Evolutionary conservation across 2,888 invertebrate species (phyloP).

Genomic region (Phortica magna): DNA sequence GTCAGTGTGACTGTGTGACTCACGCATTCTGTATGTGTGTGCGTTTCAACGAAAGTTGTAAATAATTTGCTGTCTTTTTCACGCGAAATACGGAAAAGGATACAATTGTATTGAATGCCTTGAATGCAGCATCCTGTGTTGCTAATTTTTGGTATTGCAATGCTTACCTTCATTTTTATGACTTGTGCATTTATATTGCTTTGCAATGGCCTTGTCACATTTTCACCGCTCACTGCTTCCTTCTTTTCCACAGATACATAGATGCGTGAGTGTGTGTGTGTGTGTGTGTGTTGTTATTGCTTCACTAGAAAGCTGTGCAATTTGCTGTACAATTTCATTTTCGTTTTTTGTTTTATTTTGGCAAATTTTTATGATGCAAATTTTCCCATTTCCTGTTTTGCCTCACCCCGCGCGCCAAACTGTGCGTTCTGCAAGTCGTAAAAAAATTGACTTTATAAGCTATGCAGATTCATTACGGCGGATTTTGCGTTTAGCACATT

Average conservation of each 20-base stretch:
- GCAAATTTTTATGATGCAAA: slow-evolving; percentile 62
- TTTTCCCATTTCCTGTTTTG: slow-evolving; percentile 55
- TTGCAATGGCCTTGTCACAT: slow-evolving; percentile 64
- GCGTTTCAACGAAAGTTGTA: slow-evolving; percentile 18
- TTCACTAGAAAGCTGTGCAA: background rate
- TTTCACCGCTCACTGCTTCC: slow-evolving; percentile 15
- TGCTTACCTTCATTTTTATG: slow-evolving; percentile 66
- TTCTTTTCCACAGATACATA: background rate
- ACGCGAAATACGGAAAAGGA: slow-evolving; percentile 25
- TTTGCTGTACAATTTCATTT: slow-evolving; percentile 3
- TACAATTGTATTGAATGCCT: background rate
- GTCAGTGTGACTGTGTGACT: background rate
- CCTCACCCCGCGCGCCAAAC: slow-evolving; percentile 25
- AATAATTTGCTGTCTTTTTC: slow-evolving; percentile 11
- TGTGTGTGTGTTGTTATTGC: background rate
- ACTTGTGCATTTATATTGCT: slow-evolving; percentile 62
- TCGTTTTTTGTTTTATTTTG: slow-evolving; percentile 41
- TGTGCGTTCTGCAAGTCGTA: slow-evolving; percentile 58
- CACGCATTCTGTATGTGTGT: background rate
- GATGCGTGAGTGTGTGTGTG: background rate
- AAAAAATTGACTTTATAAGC: slow-evolving; percentile 69
- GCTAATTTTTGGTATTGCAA: slow-evolving; percentile 28
- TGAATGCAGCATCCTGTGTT: slow-evolving; percentile 7
- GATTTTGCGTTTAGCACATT: slow-evolving; percentile 40
- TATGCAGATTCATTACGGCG: slow-evolving; percentile 43